A percentile compares a stretch with the other conserved stretches of the same genome.
Evolutionary conservation across 2,113 vertebrate species (phyloP).

Genomic region (Mionectes macconnelli): DNA sequence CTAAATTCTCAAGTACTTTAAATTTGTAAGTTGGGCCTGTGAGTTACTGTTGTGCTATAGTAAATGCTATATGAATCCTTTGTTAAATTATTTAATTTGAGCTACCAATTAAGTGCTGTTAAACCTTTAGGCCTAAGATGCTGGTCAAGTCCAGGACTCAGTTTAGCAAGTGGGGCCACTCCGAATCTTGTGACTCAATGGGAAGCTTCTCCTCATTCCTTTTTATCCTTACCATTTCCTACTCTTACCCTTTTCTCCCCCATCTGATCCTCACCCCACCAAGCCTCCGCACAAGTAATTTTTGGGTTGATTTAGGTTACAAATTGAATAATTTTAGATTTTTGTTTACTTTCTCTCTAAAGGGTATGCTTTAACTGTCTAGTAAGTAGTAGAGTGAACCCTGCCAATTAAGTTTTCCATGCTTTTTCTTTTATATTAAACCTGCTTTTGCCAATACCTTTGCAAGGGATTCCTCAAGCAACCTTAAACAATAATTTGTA

Average conservation of each 20-base stretch:
- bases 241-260: fast-evolving
- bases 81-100: not conserved
- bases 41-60: not conserved
- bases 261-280: no score
- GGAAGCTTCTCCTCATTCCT: not conserved
- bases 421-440: not conserved
- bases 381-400: not conserved
- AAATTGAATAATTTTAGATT: not conserved
- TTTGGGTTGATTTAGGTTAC: not conserved
- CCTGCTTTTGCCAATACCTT: not conserved
- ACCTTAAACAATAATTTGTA: not conserved
- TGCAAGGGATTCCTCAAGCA: not conserved
- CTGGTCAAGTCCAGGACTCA: not conserved
- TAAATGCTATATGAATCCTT: not conserved
- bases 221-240: not conserved
- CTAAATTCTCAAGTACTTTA: not conserved
- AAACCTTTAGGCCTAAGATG: not conserved
- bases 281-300: not conserved
- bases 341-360: not conserved
- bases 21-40: not conserved
- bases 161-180: not conserved
- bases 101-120: not conserved
- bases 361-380: not conserved
- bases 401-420: not conserved
- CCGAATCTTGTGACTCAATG: not conserved